Evolutionary conservation across 2,888 invertebrate species (phyloP), one percentile per base, ranked within the genome.

Genomic region (Papilio demoleus): DNA sequence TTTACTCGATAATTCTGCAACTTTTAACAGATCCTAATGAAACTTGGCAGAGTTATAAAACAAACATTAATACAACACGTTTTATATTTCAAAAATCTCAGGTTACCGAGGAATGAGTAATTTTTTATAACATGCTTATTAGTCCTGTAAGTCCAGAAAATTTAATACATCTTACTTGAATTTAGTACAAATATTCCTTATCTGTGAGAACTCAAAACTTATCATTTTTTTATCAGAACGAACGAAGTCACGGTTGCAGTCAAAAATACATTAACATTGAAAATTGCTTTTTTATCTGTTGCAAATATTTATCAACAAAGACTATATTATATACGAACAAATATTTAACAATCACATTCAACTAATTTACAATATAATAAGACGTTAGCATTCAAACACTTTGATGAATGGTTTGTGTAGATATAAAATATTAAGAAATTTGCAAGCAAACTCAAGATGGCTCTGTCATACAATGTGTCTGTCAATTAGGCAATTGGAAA

Each of bases 401-500:
- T 34, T 40, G 27, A 14, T 27, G 64, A 59, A 56, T 17, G 17
- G 42, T 58, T 58, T 63, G 50, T 45, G 22, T 34, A 22, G 24
- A 50, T 11, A 67, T n/a, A 27, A 68, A 63, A 68, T 63, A 47
- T 50, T 22, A 22, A 22, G n/a, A 36, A 42, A 59, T 69, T 69
- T 69, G 65, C 69, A 61, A 61, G 61, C 65, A 60, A 59, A 61
- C 45, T 61, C 40, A 36, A 65, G 17, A 53, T 56, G 56, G n/a
- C 65, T n/a, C n/a, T n/a, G n/a, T n/a, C n/a, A n/a, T 53, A 65
- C 69, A 65, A 65, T 69, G 65, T 56, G 34, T n/a, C n/a, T 50
- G 65, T 42, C 61, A 69, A 69, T 69, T 69, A 69, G 50, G 65
- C 69, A 69, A 69, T 69, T 42, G 31, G 65, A 34, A 56, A 56